Conservation (phyloP, 2,888 invertebrate species). For the Xestia sexstrigata region DNA sequence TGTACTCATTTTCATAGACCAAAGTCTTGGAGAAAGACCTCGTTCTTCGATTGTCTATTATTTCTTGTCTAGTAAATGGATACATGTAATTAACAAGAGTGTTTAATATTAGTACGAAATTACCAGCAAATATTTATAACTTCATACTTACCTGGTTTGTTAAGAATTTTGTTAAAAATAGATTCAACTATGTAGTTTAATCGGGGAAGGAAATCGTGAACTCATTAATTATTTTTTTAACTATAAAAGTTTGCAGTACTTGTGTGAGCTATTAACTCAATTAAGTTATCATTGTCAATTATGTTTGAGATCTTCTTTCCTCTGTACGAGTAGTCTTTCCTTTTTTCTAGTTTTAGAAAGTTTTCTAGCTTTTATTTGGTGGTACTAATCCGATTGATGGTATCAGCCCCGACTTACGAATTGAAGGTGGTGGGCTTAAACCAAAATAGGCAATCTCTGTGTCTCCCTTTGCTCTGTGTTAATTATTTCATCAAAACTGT, state of each 20-base stretch:
- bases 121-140: constrained; percentile 20
- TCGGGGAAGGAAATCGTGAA: background rate
- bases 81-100: background rate
- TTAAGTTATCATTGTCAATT: background rate
- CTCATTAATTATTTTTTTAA: background rate
- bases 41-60: constrained; percentile 29
- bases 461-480: background rate
- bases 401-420: background rate
- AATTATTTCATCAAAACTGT: background rate
- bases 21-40: constrained; percentile 35
- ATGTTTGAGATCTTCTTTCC: background rate
- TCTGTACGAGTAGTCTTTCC: background rate
- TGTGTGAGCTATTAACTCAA: background rate
- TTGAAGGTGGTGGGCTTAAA: background rate
- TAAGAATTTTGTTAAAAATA: constrained; percentile 4
- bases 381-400: background rate
- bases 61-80: constrained; percentile 29
- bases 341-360: background rate
- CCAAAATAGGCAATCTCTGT: too few relatives aligned
- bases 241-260: background rate
- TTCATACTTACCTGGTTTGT: constrained; percentile 5
- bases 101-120: constrained; percentile 10
- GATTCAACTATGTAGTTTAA: background rate
- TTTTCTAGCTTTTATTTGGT: background rate
- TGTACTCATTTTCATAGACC: constrained; percentile 33